A percentile compares a stretch with the other conserved stretches of the same genome.
These are phyloP conservation scores for Vollenhovia emeryi DNA, from an alignment of 1,140 invertebrate species.

Conservation along the genomic window DNA sequence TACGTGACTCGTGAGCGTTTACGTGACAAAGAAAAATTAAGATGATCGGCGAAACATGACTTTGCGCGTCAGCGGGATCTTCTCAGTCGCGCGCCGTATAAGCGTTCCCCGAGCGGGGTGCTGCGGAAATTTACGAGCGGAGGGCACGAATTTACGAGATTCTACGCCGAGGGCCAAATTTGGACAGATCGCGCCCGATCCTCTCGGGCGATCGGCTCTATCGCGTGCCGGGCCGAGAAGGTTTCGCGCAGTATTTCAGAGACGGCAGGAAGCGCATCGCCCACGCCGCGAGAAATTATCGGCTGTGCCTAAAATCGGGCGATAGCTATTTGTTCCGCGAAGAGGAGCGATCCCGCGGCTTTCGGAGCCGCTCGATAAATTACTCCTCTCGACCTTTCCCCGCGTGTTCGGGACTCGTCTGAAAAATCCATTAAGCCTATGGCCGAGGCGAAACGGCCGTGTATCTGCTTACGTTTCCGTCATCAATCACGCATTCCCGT, in stretches of 20 bases:
- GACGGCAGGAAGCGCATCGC: constrained; percentile 57
- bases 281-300: constrained; percentile 36
- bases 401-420: not conserved
- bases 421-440: constrained; percentile 64
- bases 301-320: constrained; percentile 27
- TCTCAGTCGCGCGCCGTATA: constrained; percentile 21
- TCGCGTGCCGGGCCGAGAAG: constrained; percentile 41
- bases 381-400: not conserved
- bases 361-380: constrained; percentile 49
- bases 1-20: constrained; percentile 25
- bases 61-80: not conserved
- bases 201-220: constrained; percentile 27
- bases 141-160: constrained; percentile 36
- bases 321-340: constrained; percentile 46
- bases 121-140: constrained; percentile 35
- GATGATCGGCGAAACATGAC: constrained; percentile 12
- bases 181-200: constrained; percentile 18
- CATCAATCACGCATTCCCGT: constrained; percentile 67
- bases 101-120: not conserved
- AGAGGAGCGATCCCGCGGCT: constrained; percentile 21
- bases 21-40: constrained; percentile 18
- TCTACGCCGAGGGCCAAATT: constrained; percentile 28
- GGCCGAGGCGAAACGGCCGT: constrained; percentile 48
- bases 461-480: constrained; percentile 63
- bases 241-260: constrained; percentile 24